These are phyloP conservation scores for Pimephales promelas DNA, from an alignment of 2,113 vertebrate genomes.

Conservation along the genomic window DNA sequence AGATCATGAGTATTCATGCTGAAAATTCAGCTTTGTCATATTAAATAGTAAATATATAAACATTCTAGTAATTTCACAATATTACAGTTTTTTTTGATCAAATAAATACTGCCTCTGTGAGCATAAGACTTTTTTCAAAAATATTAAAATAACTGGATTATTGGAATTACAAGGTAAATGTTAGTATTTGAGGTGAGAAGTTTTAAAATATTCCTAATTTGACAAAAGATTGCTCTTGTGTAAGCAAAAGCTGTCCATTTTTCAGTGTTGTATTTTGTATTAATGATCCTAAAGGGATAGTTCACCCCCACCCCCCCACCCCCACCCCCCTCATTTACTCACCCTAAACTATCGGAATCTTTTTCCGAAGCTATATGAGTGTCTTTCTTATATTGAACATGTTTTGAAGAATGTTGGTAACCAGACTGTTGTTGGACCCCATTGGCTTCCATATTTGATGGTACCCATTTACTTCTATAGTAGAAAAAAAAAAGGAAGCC, in stretches of 20 bases:
- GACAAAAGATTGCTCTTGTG: not conserved
- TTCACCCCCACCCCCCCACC: too few species aligned
- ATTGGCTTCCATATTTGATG: too few species aligned
- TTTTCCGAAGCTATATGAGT: too few species aligned
- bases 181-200: not conserved
- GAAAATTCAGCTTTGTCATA: not conserved
- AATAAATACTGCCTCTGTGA: not conserved
- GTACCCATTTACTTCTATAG: too few species aligned
- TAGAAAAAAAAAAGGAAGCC: too few species aligned
- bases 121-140: not conserved
- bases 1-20: not conserved
- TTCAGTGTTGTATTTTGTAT: not conserved
- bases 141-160: not conserved
- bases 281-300: not conserved
- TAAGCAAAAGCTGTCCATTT: not conserved
- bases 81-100: not conserved
- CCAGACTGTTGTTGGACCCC: too few species aligned
- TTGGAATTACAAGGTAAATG: not conserved
- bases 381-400: too few species aligned
- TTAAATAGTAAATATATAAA: not conserved
- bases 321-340: too few species aligned
- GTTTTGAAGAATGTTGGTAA: too few species aligned
- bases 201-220: not conserved
- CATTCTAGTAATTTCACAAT: not conserved
- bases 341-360: too few species aligned